Evolutionary conservation across 2,113 vertebrate species (phyloP).

Genomic region (Dasyornis broadbenti): DNA sequence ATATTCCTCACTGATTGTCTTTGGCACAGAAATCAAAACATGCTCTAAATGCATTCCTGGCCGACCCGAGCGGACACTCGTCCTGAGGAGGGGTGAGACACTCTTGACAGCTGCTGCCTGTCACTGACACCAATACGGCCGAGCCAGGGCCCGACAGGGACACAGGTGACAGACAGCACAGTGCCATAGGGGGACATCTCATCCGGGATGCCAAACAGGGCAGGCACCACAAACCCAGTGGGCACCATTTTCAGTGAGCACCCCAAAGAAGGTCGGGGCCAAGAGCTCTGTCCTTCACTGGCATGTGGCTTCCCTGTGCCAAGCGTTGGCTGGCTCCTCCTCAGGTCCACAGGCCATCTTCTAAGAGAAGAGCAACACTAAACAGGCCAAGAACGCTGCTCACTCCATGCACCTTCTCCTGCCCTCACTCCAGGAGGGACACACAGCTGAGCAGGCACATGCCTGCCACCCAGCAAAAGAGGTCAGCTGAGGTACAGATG

Average conservation of each 20-base stretch:
- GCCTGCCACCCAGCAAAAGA: background rate
- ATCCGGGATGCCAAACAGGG: rapidly evolving
- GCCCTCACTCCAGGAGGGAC: background rate
- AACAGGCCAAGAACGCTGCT: rapidly evolving
- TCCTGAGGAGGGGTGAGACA: background rate
- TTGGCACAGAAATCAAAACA: background rate
- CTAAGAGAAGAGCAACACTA: rapidly evolving
- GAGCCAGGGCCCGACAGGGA: rapidly evolving
- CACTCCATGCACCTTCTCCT: rapidly evolving
- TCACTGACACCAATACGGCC: background rate
- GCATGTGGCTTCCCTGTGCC: rapidly evolving
- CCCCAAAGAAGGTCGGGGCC: rapidly evolving
- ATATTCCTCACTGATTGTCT: background rate
- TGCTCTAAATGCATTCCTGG: background rate
- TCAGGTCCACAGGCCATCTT: rapidly evolving
- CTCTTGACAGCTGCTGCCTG: background rate
- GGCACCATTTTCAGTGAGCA: background rate
- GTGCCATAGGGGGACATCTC: background rate
- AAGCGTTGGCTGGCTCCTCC: rapidly evolving
- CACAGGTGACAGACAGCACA: rapidly evolving
- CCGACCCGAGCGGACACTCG: background rate
- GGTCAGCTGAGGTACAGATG: background rate
- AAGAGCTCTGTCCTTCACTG: background rate
- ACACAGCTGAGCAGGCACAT: rapidly evolving
- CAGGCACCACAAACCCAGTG: background rate